A percentile compares a stretch with the other conserved stretches of the same genome.
Evolutionary conservation across 2,113 vertebrate species (phyloP).

Genomic region (Arothron firmamentum): DNA sequence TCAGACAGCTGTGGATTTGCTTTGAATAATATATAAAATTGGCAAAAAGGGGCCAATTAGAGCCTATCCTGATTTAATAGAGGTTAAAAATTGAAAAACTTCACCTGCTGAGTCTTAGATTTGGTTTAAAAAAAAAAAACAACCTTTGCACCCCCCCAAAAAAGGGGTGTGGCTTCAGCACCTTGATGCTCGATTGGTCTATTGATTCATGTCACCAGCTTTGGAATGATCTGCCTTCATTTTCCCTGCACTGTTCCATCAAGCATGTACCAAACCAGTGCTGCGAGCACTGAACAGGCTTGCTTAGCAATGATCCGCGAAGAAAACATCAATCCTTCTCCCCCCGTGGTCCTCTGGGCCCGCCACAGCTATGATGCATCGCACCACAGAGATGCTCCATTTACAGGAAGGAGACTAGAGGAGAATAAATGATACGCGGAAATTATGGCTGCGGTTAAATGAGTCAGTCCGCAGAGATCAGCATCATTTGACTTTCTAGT

Average conservation of each 20-base stretch:
- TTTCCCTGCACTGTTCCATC: constrained; percentile 16
- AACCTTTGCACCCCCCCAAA: too few species aligned
- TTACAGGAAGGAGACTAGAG: constrained; percentile 30
- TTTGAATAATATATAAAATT: constrained; percentile 19
- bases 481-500: constrained; percentile 49
- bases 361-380: constrained; percentile 51
- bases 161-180: too few species aligned
- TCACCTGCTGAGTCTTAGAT: too few species aligned
- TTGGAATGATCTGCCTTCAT: constrained; percentile 2
- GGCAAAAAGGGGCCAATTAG: constrained; percentile 11
- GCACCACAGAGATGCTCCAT: constrained; percentile 40
- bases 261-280: constrained; percentile 31
- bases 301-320: constrained; percentile 28
- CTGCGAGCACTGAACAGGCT: constrained; percentile 27
- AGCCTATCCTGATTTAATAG: not conserved
- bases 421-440: constrained; percentile 51
- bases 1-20: not conserved
- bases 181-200: too few species aligned
- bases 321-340: constrained; percentile 45
- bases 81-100: not conserved
- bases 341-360: constrained; percentile 28
- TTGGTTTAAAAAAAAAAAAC: too few species aligned
- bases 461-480: constrained; percentile 50
- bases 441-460: constrained; percentile 59
- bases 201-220: constrained; percentile 2